Evolutionary conservation across 2,888 invertebrate species (phyloP).

Genomic region (Stegana nigrithorax): DNA sequence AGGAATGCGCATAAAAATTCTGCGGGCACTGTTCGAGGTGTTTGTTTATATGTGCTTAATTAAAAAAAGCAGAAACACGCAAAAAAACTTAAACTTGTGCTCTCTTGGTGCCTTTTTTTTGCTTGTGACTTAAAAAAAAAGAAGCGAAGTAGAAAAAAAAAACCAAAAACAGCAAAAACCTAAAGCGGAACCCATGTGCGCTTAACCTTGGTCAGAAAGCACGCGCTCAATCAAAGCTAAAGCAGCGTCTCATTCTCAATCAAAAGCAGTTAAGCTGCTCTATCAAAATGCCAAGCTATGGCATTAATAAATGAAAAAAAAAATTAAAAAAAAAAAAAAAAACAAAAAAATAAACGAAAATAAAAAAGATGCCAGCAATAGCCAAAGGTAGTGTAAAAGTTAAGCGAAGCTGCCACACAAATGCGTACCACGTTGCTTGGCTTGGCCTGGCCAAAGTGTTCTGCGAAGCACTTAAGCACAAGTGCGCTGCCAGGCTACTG

Average conservation of each 20-base stretch:
- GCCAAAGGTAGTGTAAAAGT: too few species aligned
- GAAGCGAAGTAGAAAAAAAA: too few species aligned
- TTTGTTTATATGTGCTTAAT: too few species aligned
- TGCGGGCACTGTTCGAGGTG: too few species aligned
- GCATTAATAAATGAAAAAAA: background rate
- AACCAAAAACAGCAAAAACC: background rate
- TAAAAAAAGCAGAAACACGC: too few species aligned
- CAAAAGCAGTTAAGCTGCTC: too few species aligned
- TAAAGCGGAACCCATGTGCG: background rate
- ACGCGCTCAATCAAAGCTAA: constrained; percentile 21
- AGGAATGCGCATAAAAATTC: too few species aligned
- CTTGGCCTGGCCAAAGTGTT: constrained; percentile 24
- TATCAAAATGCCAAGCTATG: background rate
- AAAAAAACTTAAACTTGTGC: too few species aligned
- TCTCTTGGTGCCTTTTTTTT: too few species aligned
- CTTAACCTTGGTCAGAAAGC: background rate
- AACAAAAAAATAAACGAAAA: background rate
- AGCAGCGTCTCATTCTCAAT: constrained; percentile 28
- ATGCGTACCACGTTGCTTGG: constrained; percentile 37
- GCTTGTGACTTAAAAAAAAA: too few species aligned
- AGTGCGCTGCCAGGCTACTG: background rate
- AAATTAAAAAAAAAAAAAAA: background rate
- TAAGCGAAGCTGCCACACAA: constrained; percentile 3
- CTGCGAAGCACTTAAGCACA: constrained; percentile 6
- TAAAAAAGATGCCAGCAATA: too few species aligned